Conservation (phyloP, 2,888 invertebrate species). For the Cephus rjabovi region DNA sequence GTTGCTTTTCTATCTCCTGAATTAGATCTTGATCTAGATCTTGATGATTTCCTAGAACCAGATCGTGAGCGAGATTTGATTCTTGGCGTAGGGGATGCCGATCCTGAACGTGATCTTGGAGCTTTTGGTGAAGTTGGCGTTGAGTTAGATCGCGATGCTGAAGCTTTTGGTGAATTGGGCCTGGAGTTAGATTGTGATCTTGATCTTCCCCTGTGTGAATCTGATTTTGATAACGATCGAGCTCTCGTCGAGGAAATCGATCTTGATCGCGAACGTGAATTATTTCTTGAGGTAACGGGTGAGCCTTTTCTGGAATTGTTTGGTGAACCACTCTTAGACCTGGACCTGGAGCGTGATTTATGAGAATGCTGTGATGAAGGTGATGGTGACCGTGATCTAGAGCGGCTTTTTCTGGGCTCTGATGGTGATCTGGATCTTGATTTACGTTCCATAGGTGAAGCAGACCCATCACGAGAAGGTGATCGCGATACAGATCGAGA, state of each 20-base stretch:
- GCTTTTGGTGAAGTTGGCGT: slow-evolving; percentile 41
- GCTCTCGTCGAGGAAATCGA: slow-evolving; percentile 40
- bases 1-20: slow-evolving; percentile 19
- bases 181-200: slow-evolving; percentile 43
- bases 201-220: slow-evolving; percentile 33
- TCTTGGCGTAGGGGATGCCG: slow-evolving; percentile 36
- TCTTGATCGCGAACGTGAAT: slow-evolving; percentile 48
- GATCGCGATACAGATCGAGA: slow-evolving; percentile 45
- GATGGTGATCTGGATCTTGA: slow-evolving; percentile 41
- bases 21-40: slow-evolving; percentile 33
- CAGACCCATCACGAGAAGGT: slow-evolving; percentile 43
- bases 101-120: slow-evolving; percentile 42
- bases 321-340: slow-evolving; percentile 29
- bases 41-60: slow-evolving; percentile 41
- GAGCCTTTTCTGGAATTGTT: slow-evolving; percentile 32
- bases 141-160: slow-evolving; percentile 39
- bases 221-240: slow-evolving; percentile 36
- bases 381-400: slow-evolving; percentile 41
- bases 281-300: slow-evolving; percentile 32
- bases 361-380: slow-evolving; percentile 9
- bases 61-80: slow-evolving; percentile 40
- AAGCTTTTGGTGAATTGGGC: slow-evolving; percentile 24
- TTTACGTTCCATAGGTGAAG: slow-evolving; percentile 35
- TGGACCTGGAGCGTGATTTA: slow-evolving; percentile 44
- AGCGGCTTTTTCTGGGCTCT: slow-evolving; percentile 35